phyloP scores from a whole-genome alignment of 1,140 invertebrate genomes.

The Drosophila kurseongensis region DNA sequence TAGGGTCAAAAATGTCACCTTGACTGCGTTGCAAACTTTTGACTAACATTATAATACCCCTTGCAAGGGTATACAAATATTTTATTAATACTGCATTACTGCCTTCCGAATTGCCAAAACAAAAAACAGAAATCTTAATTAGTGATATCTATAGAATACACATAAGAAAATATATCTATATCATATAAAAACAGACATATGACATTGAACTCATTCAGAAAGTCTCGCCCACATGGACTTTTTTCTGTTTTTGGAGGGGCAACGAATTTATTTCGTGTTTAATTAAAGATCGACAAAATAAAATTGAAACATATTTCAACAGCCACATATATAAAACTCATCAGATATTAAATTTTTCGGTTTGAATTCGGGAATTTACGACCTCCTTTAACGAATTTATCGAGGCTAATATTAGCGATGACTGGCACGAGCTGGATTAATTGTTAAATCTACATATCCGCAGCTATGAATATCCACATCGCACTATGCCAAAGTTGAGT shows the following conservation, averaged over 20 bases:
- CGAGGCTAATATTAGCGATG: conserved; percentile 60
- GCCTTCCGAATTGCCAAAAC: conserved; percentile 6
- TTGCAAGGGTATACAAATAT: too few species aligned
- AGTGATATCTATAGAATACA: not conserved
- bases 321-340: conserved; percentile 7
- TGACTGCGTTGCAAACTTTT: too few species aligned
- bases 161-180: conserved; percentile 10
- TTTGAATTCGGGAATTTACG: conserved; percentile 55
- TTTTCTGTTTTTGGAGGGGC: not conserved
- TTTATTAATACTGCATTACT: not conserved
- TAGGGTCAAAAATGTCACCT: too few species aligned
- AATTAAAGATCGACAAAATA: conserved; percentile 34
- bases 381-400: conserved; percentile 52
- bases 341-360: conserved; percentile 7
- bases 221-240: conserved; percentile 22
- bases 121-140: conserved; percentile 7
- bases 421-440: conserved; percentile 43
- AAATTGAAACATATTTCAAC: conserved; percentile 30
- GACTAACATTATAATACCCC: too few species aligned
- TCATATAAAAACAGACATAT: conserved; percentile 18
- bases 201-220: conserved; percentile 60
- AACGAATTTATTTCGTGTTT: conserved; percentile 28
- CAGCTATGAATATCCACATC: conserved; percentile 9
- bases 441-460: conserved; percentile 39
- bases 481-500: conserved; percentile 7